Evolutionary conservation across 2,797 vertebrate species (phyloP).

Genomic region (Melanotaenia boesemani): DNA sequence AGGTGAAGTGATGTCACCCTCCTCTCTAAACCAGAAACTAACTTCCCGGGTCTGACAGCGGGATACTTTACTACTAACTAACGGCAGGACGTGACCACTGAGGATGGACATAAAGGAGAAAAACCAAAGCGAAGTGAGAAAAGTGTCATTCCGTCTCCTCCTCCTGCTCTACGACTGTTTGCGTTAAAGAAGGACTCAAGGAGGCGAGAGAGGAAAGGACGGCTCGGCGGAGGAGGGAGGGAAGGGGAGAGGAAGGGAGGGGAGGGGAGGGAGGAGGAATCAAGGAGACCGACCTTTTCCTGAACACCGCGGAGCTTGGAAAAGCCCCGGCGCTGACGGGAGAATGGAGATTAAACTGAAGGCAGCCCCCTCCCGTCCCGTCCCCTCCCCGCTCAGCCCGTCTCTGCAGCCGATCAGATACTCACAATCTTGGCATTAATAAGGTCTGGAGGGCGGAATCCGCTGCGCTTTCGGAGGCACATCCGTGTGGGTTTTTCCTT

Average conservation of each 20-base stretch:
- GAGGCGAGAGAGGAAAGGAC: slow-evolving; percentile 20
- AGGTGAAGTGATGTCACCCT: no score
- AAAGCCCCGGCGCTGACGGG: slow-evolving; percentile 44
- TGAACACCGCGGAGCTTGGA: slow-evolving; percentile 41
- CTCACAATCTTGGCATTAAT: slow-evolving; percentile 85
- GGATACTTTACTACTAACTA: no score
- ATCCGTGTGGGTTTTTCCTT: slow-evolving; percentile 74
- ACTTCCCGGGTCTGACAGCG: no score
- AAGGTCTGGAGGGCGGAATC: slow-evolving; percentile 82
- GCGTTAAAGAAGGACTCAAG: not conserved
- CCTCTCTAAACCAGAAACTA: no score
- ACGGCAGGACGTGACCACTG: no score
- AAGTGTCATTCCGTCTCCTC: not conserved
- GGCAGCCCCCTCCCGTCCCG: not conserved
- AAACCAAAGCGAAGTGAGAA: no score
- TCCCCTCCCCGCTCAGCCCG: not conserved
- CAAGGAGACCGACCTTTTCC: slow-evolving; percentile 63
- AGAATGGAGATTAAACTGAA: slow-evolving; percentile 21
- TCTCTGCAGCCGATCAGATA: slow-evolving; percentile 61
- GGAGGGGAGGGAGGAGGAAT: slow-evolving; percentile 13
- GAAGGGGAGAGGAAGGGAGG: not conserved
- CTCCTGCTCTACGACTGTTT: not conserved
- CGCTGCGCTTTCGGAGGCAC: slow-evolving; percentile 83
- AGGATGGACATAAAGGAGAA: no score
- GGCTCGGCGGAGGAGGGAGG: not conserved